Percentiles rank a stretch among this genome's conserved stretches.
These are phyloP conservation scores for Hydractinia echinata DNA, from an alignment of 30 jellyfish, hydroid and myxozoan genomes.

Conservation along the genomic window DNA sequence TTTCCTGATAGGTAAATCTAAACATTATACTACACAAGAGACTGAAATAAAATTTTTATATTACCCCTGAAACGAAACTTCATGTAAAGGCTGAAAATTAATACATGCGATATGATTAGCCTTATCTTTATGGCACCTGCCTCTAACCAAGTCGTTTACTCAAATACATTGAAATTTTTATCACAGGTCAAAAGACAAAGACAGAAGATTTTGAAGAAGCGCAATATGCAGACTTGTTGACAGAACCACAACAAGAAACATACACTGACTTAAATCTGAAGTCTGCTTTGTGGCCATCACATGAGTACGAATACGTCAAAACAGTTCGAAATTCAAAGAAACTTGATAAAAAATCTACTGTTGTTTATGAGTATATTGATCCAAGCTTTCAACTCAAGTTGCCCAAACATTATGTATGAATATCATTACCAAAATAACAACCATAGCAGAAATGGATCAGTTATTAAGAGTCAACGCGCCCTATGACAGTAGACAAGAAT, in stretches of 20 bases:
- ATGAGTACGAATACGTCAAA: constrained; percentile 8
- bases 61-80: too few relatives aligned
- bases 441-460: too few relatives aligned
- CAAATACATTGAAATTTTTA: too few relatives aligned
- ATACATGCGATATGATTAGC: too few relatives aligned
- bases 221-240: constrained; percentile 3
- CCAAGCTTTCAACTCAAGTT: neutral
- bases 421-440: neutral
- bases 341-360: neutral
- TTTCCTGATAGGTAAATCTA: too few relatives aligned
- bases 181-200: neutral
- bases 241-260: constrained; percentile 10
- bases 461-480: too few relatives aligned
- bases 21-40: too few relatives aligned
- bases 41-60: too few relatives aligned
- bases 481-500: too few relatives aligned
- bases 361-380: constrained; percentile 4
- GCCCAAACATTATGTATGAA: neutral
- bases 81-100: too few relatives aligned
- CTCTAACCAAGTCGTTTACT: too few relatives aligned
- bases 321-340: neutral
- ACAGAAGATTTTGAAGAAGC: constrained; percentile 10
- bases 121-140: too few relatives aligned
- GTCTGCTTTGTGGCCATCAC: constrained; percentile 13
- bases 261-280: neutral